Base-by-base conservation (phyloP, 2,113 vertebrate species). In the Muntiacus muntjak region DNA sequence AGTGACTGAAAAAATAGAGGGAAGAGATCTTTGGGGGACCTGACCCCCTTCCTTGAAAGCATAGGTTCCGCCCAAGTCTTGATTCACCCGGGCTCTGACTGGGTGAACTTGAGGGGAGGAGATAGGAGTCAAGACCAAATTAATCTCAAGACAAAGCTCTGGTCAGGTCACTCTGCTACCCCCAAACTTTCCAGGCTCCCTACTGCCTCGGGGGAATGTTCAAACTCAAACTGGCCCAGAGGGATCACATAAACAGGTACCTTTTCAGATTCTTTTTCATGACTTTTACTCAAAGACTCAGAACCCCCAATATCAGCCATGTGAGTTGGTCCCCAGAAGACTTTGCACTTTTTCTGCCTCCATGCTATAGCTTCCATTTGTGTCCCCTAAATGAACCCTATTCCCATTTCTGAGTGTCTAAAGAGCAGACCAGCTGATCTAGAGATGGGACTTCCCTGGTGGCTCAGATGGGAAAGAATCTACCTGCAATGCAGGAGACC, bases 1-100 rank as follows among this genome's bases (percentile, higher is more conserved):
- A 54, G 97, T 98, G 95, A 98, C 98, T 98, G 96, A 74, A 97
- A 96, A 97, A 96, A 87, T 36, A 87, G 28, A 96, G 28, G 62
- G 62, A 92, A 83, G 83, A 93, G 36, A 79, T 43, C 83, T 94
- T 36, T 85, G 26, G 36, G 93, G 60, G 58, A 40, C 58, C 36
- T 1, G 1, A 30, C 11, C 21, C 43, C 15, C n/a, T 96, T 40
- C 40, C 12, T 33, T 82, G 50, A 86, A n/a, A 87, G 16, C 54
- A 36, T 40, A 83, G 47, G 19, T 86, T 78, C 28, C 43, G 26
- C 50, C 36, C 54, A 58, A 10, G n/a, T 50, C 76, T 76, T 64
- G 57, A 30, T 52, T 13, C 40, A 33, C 19, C 14, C 36, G 91
- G 36, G 28, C 86, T 94, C 97, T 47, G 86, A 81, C 0, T 55